These are phyloP conservation scores for Ypsolopha scabrella DNA, from an alignment of 2,888 invertebrate species.

Conservation along the genomic window DNA sequence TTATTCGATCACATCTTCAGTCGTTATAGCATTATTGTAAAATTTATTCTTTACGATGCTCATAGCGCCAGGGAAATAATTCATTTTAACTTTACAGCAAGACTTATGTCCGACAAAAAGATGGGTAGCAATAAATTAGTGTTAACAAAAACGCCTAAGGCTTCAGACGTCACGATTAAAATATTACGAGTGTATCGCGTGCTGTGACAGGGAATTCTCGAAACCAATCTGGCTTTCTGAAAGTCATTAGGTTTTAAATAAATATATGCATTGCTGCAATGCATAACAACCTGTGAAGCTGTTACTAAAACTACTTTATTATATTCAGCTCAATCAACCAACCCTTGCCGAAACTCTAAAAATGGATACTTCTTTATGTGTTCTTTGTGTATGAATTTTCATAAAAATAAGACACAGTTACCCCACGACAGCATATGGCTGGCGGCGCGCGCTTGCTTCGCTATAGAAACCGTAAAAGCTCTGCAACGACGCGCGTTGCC, in stretches of 20 bases:
- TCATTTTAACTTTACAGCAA: slow-evolving; percentile 3
- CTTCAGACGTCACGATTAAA: slow-evolving; percentile 3
- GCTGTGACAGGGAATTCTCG: slow-evolving; percentile 1
- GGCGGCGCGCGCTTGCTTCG: slow-evolving; percentile 20
- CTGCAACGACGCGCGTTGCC: slow-evolving; percentile 19
- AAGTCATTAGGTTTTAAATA: no score
- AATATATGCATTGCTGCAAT: no score
- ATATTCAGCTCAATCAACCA: no score
- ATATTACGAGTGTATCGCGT: slow-evolving; percentile 4
- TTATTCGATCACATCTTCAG: slow-evolving; percentile 15
- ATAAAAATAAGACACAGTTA: slow-evolving; percentile 19
- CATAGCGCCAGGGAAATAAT: slow-evolving; percentile 6
- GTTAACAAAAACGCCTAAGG: slow-evolving; percentile 11
- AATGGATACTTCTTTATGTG: no score
- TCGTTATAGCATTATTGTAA: slow-evolving; percentile 15
- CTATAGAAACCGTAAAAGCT: slow-evolving; percentile 60
- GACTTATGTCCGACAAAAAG: slow-evolving; percentile 10
- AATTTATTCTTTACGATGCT: slow-evolving; percentile 7
- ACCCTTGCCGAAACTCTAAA: no score
- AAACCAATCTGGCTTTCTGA: slow-evolving; percentile 4
- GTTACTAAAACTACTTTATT: no score
- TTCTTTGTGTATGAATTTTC: neutral
- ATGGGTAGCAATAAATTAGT: slow-evolving; percentile 12
- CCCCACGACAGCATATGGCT: slow-evolving; percentile 46
- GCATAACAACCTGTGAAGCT: no score